phyloP scores from a whole-genome alignment of 2,113 vertebrate species.

The Oreamnos americanus region DNA sequence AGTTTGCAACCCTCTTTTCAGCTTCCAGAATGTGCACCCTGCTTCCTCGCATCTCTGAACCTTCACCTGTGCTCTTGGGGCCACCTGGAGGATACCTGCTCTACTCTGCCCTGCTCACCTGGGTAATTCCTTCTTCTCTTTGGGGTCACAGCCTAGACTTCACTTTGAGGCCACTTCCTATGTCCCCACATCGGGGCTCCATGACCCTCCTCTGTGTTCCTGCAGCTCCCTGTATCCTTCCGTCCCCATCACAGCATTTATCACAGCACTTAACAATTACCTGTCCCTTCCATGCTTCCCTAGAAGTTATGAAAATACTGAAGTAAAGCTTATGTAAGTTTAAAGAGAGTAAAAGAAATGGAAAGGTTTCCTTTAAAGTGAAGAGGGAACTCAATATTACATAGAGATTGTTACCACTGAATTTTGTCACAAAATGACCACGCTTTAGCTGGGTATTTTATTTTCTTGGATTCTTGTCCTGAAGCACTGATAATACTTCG shows the following conservation, averaged over 20 bases:
- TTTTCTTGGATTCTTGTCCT: neutral
- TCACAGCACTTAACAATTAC: neutral
- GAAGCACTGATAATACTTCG: neutral
- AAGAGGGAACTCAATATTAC: neutral
- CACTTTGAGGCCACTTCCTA: neutral
- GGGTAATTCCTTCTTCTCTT: neutral
- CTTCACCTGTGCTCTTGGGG: neutral
- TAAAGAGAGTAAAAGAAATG: neutral
- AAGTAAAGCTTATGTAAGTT: neutral
- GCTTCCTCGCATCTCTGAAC: neutral
- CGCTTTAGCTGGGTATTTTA: neutral
- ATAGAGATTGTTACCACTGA: neutral
- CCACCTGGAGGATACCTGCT: no score
- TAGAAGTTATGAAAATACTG: neutral
- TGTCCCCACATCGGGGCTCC: neutral
- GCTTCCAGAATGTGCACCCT: neutral
- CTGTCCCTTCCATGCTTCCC: neutral
- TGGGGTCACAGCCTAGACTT: neutral
- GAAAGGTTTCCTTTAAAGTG: neutral
- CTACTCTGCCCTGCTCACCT: neutral
- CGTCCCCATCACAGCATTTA: neutral
- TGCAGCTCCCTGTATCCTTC: neutral
- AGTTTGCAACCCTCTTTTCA: neutral
- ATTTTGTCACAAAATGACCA: neutral
- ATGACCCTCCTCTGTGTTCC: neutral